Conservation (phyloP, 2,113 vertebrate genomes). For the Columba janthina region DNA sequence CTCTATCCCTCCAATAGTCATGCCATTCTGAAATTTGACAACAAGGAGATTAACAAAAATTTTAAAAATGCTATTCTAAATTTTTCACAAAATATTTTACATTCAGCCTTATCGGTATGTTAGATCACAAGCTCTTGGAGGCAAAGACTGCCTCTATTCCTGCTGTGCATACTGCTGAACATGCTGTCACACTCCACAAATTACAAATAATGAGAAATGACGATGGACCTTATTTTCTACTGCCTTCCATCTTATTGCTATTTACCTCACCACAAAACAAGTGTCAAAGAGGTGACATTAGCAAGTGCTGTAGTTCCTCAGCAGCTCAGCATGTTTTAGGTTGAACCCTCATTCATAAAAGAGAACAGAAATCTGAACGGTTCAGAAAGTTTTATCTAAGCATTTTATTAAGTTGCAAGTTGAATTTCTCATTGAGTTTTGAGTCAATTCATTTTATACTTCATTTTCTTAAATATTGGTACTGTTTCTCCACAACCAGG, state of each 20-base stretch:
- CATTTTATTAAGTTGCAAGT: not conserved
- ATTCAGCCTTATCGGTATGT: not conserved
- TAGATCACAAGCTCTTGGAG: not conserved
- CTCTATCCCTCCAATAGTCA: not conserved
- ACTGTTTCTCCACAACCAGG: not conserved
- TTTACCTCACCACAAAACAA: conserved; percentile 21
- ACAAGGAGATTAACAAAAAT: not conserved
- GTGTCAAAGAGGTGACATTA: conserved; percentile 64
- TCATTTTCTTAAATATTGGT: not conserved
- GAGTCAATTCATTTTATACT: not conserved
- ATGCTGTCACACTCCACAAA: conserved; percentile 63
- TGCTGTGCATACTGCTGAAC: conserved; percentile 43
- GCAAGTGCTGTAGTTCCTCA: not conserved
- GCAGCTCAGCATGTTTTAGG: not conserved
- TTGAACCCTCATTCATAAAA: not conserved
- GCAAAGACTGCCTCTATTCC: not conserved
- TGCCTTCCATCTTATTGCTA: conserved; percentile 37
- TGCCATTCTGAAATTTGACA: not conserved
- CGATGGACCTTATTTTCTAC: conserved; percentile 31
- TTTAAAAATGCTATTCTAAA: not conserved
- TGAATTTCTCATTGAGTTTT: not conserved
- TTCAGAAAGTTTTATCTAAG: not conserved
- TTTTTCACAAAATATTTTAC: not conserved
- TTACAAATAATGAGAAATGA: conserved; percentile 58
- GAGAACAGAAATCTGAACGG: not conserved